Base-by-base conservation (phyloP, 2,797 vertebrate genomes). In the Schizopygopsis malacanthus region DNA sequence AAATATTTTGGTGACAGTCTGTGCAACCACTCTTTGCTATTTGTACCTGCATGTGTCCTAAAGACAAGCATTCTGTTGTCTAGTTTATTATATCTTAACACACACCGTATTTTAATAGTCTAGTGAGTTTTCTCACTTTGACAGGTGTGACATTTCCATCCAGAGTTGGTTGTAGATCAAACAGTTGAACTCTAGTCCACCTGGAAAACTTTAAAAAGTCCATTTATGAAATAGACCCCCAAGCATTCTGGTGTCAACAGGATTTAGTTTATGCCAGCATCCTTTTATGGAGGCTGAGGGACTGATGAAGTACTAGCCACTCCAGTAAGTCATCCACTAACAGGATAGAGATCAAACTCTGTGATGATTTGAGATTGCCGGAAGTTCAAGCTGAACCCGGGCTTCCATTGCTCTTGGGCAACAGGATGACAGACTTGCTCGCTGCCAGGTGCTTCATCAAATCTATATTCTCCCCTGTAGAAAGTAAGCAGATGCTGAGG, bases 261-360 rank as follows among this genome's bases (percentile, higher is more conserved):
- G 75, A 85, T 85, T 85, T 85, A 59, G 52, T 84, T 84, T 69
- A 77, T 67, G 47, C 47, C 73, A 69, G 41, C 61, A 85, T 71
- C 39, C 52, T 45, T 79, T 43, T 50, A 56, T 20, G 18, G 50
- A 47, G 20, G 56, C 70, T n/a, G 28, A 83, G 65, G 75, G n/a
- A 71, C 67, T 82, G 76, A 79, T 69, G 61, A 67, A 70, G 47
- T 69, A 85, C 39, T 52, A 85, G 65, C 54, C 11, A 28, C 16
- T 83, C 25, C 43, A 61, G 25, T 37, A 75, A 76, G 59, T 79
- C 76, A 56, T 45, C 63, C 39, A 50, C 56, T 63, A 84, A 79
- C 65, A 79, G 63, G 75, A 71, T 85, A 56, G 50, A 79, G 75
- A 71, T 85, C 83, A 70, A 79, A 85, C 83, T 65, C 54, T 11